Percentiles rank a stretch among this genome's conserved stretches.
Evolutionary conservation across 1,140 invertebrate genomes (phyloP).

Genomic region (Platorchestia sp.): DNA sequence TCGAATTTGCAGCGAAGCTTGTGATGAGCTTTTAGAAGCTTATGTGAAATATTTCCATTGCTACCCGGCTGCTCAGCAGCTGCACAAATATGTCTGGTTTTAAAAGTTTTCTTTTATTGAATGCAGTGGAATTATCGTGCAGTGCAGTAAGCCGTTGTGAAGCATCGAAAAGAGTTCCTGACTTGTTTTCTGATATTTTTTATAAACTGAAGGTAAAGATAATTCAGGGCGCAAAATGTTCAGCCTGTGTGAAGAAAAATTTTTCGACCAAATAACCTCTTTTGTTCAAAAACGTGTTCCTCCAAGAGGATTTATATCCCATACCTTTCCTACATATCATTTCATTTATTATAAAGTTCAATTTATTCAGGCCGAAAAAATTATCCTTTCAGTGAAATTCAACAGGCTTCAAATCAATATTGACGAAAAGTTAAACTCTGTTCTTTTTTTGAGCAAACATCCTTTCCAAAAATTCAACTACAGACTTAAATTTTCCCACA

Average conservation of each 20-base stretch:
- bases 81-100: neutral
- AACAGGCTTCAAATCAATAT: too few relatives aligned
- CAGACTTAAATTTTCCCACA: too few relatives aligned
- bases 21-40: neutral
- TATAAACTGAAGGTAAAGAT: neutral
- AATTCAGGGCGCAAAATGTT: neutral
- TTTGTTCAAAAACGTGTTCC: too few relatives aligned
- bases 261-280: neutral
- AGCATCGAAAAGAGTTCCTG: neutral
- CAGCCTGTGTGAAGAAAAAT: neutral
- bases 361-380: too few relatives aligned
- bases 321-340: too few relatives aligned
- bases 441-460: too few relatives aligned
- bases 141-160: neutral
- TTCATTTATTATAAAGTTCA: too few relatives aligned
- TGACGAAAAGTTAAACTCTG: too few relatives aligned
- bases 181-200: neutral
- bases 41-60: neutral
- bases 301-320: too few relatives aligned
- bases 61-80: neutral
- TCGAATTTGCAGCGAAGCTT: neutral
- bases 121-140: neutral
- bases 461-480: too few relatives aligned
- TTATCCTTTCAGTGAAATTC: too few relatives aligned
- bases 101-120: neutral